Percentiles rank a stretch among this genome's conserved stretches.
These are phyloP conservation scores for Diarsia brunnea DNA, from an alignment of 2,888 invertebrate species.

Conservation along the genomic window DNA sequence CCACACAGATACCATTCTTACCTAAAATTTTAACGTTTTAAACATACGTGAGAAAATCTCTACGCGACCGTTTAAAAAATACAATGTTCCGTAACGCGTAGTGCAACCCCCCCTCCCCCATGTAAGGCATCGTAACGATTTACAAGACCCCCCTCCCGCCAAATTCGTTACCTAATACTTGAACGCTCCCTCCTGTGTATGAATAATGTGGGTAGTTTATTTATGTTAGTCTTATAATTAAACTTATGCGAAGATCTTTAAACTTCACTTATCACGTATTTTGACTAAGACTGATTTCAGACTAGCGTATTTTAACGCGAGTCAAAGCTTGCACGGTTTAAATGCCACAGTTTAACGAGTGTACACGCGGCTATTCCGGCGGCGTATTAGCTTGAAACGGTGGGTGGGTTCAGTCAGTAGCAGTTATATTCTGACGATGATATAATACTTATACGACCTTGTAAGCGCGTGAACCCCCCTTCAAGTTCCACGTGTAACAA, in stretches of 20 bases:
- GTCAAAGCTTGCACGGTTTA: background rate
- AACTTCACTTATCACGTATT: background rate
- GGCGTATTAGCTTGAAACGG: background rate
- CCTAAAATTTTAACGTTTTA: no score
- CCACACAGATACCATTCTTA: no score
- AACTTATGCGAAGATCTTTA: background rate
- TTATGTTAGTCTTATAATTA: constrained; percentile 5
- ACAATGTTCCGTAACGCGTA: no score
- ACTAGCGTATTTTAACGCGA: background rate
- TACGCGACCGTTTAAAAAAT: no score
- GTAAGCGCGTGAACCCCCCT: background rate
- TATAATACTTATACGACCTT: background rate
- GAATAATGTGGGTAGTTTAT: constrained; percentile 11
- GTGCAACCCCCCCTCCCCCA: no score
- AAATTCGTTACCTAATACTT: no score
- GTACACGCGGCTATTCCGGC: background rate
- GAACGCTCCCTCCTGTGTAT: no score
- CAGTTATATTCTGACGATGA: background rate
- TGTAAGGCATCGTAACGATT: no score
- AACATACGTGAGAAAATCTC: no score
- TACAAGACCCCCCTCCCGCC: no score
- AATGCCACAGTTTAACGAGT: background rate
- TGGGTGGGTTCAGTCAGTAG: background rate
- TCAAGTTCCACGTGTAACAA: background rate
- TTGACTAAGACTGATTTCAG: background rate